phyloP scores from a whole-genome alignment of 1,140 invertebrate species.

The Euwallacea similis region DNA sequence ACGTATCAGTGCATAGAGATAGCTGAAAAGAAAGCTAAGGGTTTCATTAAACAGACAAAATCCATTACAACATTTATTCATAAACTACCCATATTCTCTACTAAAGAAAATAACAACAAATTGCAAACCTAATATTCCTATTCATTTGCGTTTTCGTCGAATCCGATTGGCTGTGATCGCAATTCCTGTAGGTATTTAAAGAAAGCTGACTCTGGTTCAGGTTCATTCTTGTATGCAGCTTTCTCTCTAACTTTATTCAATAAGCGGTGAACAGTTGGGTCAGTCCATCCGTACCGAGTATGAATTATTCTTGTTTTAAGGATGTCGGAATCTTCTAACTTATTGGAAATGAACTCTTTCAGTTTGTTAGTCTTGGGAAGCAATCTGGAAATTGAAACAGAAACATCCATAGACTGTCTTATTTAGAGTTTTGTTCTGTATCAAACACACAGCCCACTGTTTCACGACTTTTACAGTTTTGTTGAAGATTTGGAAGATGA shows the following conservation, averaged over 20 bases:
- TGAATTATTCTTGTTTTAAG: slow-evolving; percentile 14
- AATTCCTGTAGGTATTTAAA: slow-evolving; percentile 34
- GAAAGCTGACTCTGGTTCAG: slow-evolving; percentile 41
- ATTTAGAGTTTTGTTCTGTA: too few species aligned
- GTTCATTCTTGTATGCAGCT: slow-evolving; percentile 39
- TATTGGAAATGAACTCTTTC: slow-evolving; percentile 24
- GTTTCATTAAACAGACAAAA: slow-evolving; percentile 2
- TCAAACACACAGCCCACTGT: neutral
- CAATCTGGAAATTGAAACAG: slow-evolving; percentile 28
- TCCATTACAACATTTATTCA: slow-evolving; percentile 2
- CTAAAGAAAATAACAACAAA: neutral
- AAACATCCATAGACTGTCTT: neutral
- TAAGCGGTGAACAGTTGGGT: slow-evolving; percentile 15
- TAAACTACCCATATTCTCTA: too few species aligned
- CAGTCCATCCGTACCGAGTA: neutral
- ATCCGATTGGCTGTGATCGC: neutral
- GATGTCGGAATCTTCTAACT: slow-evolving; percentile 27
- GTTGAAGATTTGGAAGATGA: neutral
- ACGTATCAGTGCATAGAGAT: too few species aligned
- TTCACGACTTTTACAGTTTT: neutral
- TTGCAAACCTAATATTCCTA: slow-evolving; percentile 37
- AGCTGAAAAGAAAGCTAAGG: too few species aligned
- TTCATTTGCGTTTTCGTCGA: neutral
- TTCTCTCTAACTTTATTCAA: slow-evolving; percentile 37
- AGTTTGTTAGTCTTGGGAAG: slow-evolving; percentile 37